Percentiles rank a stretch among this genome's conserved stretches.
These are phyloP conservation scores for Dufourea novaeangliae DNA, from an alignment of 1,140 invertebrate species.

Conservation along the genomic window DNA sequence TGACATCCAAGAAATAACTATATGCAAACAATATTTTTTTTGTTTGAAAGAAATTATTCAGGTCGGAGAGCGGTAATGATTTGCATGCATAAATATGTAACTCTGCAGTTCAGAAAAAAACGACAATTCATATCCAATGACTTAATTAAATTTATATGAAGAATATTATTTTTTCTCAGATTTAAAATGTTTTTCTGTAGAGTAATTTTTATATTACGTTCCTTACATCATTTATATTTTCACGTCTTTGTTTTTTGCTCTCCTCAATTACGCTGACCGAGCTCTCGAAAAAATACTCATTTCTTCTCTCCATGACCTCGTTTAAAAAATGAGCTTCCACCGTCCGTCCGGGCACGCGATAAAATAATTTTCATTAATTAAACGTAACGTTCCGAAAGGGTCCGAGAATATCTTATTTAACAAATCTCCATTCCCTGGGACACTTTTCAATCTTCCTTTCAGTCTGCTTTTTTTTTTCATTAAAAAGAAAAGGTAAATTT, in stretches of 20 bases:
- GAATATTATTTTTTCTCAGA: no score
- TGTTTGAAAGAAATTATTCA: no score
- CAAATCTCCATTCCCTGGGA: not conserved
- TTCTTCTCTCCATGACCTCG: slow-evolving; percentile 11
- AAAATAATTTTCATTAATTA: slow-evolving; percentile 37
- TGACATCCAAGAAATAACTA: no score
- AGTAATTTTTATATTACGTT: not conserved
- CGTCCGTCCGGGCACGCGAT: not conserved
- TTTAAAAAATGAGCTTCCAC: slow-evolving; percentile 7
- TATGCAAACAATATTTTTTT: no score
- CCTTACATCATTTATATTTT: not conserved
- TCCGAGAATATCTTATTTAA: not conserved
- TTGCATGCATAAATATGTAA: no score
- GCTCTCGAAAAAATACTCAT: not conserved
- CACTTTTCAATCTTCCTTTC: not conserved
- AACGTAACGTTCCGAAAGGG: not conserved
- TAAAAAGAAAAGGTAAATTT: not conserved
- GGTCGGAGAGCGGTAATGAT: no score
- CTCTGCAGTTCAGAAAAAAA: no score
- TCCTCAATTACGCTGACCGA: not conserved
- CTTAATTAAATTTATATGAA: no score
- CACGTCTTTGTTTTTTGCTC: not conserved
- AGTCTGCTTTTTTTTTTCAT: not conserved
- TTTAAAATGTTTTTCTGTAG: not conserved
- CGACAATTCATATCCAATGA: no score